phyloP scores from a whole-genome alignment of 2,797 vertebrate species.

The Myotis pilosus region DNA sequence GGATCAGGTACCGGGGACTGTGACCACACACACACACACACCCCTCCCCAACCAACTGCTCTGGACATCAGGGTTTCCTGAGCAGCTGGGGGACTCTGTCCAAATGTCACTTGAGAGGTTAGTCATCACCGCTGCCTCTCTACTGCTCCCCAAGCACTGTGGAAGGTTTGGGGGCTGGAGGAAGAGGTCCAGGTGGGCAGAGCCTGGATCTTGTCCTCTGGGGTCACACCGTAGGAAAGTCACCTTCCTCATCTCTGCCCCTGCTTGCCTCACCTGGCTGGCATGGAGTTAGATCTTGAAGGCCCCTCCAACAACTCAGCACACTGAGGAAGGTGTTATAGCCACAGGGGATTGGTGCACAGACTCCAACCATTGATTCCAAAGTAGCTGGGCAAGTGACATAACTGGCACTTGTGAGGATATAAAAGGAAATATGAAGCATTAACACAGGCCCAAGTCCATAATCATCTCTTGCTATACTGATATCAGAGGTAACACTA shows the following conservation, averaged over 20 bases:
- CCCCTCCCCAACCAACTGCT: constrained; percentile 56
- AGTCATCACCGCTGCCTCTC: accelerated
- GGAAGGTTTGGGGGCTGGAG: not conserved
- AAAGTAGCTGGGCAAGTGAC: not conserved
- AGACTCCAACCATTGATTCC: too few species aligned
- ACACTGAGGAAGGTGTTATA: not conserved
- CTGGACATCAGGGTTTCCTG: constrained; percentile 45
- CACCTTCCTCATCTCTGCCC: not conserved
- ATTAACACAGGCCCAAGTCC: constrained; percentile 22
- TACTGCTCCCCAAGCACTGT: not conserved
- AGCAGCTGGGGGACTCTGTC: too few species aligned
- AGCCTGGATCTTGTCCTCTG: not conserved
- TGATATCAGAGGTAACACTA: not conserved
- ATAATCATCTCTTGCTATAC: not conserved
- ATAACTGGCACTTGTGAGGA: not conserved
- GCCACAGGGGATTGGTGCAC: not conserved
- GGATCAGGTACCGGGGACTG: not conserved
- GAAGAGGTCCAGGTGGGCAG: not conserved
- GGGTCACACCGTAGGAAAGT: not conserved
- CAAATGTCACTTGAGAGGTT: accelerated
- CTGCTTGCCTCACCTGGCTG: not conserved
- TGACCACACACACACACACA: not conserved
- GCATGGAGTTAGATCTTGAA: not conserved
- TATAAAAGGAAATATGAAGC: not conserved
- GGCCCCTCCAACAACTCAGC: accelerated